Conservation (phyloP, 1,140 invertebrate species). For the Araneus ventricosus region DNA sequence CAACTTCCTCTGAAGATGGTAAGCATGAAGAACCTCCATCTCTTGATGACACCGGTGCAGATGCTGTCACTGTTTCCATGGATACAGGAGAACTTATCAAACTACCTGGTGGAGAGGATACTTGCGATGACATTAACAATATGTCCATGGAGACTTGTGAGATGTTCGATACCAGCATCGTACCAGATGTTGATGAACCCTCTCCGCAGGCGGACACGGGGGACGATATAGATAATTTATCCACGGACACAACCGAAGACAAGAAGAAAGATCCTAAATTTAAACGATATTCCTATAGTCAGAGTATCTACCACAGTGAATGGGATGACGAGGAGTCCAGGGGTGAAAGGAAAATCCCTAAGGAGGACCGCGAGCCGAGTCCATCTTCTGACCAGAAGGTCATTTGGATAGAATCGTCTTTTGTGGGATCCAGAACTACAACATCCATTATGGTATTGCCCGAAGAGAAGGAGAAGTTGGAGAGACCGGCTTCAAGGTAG, state of each 20-base stretch:
- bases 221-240: slow-evolving; percentile 65
- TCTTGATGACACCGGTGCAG: slow-evolving; percentile 61
- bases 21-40: slow-evolving; percentile 44
- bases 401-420: slow-evolving; percentile 75
- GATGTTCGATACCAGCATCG: slow-evolving; percentile 44
- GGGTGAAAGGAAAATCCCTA: slow-evolving; percentile 30
- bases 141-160: slow-evolving; percentile 71
- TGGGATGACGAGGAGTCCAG: slow-evolving; percentile 68
- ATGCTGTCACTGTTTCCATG: slow-evolving; percentile 66
- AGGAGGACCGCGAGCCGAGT: not conserved
- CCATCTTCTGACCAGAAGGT: slow-evolving; percentile 57
- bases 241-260: slow-evolving; percentile 57
- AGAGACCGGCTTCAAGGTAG: slow-evolving; percentile 73
- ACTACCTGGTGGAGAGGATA: slow-evolving; percentile 60
- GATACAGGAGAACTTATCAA: slow-evolving; percentile 60
- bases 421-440: slow-evolving; percentile 72
- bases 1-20: slow-evolving; percentile 20
- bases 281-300: slow-evolving; percentile 67
- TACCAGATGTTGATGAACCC: slow-evolving; percentile 26
- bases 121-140: slow-evolving; percentile 71
- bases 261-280: slow-evolving; percentile 56
- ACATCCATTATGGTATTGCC: slow-evolving; percentile 72
- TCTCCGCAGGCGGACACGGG: slow-evolving; percentile 65
- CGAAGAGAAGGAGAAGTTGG: slow-evolving; percentile 11
- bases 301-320: slow-evolving; percentile 70